Evolutionary conservation across 2,797 vertebrate species (phyloP), one percentile per base, ranked within the genome.

Genomic region (Mus minutoides): DNA sequence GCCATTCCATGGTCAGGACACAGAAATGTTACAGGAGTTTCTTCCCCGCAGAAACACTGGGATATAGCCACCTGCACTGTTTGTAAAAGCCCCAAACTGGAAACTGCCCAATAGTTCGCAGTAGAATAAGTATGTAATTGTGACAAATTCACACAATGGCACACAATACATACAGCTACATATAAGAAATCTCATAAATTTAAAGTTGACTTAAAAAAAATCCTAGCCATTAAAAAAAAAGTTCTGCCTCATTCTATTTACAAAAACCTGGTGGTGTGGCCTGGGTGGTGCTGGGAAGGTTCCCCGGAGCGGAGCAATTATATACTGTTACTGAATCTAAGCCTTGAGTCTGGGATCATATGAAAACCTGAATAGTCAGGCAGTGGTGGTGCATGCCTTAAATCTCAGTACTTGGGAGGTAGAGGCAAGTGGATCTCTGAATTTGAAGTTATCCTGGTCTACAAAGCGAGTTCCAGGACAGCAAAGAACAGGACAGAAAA

Each of bases 51-150:
- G 87, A 92, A 62, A 17, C 24, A 58, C 71, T 13, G 14, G 31
- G 37, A 29, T 77, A 22, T 56, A 16, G 37, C 82, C n/a, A 49
- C 2, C 76, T 67, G 87, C 19, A 46, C 84, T 94, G 3, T 69
- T 43, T 34, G 22, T n/a, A 88, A 76, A 17, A 83, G 43, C 34
- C 29, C 24, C 60, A 75, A 52, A 49, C 77, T 75, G 78, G 80
- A 97, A 96, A 79, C 37, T 22, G 54, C 54, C 29, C 84, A 76
- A 82, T 89, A 71, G 58, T 3, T 75, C 77, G 52, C 49, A 52
- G 14, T 13, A 92, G 24, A 62, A 58, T 91, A 69, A 85, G 79
- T 76, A 56, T 67, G 75, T 86, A 78, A 88, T 19, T 31, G 60
- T 84, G 60, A 54, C 17, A 31, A 71, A 88, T 58, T 82, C 80